These are phyloP conservation scores for Drosophila auraria DNA, from an alignment of 1,140 invertebrate genomes.

Conservation along the genomic window DNA sequence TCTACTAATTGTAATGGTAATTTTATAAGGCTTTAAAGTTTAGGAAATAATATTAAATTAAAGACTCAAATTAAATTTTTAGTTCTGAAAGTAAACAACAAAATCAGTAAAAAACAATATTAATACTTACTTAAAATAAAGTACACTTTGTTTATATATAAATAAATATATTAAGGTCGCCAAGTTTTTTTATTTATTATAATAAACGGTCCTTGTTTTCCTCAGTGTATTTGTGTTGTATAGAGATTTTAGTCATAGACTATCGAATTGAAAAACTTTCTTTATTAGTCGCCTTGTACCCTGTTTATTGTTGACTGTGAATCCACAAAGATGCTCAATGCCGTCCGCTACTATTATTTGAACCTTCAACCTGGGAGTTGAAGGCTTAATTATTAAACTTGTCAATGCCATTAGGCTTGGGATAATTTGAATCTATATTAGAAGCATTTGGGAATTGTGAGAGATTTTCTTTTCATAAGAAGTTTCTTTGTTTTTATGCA, in stretches of 20 bases:
- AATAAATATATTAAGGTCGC: too few species aligned
- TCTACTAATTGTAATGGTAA: too few species aligned
- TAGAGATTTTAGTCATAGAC: neutral
- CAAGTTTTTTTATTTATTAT: neutral
- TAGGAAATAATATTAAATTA: too few species aligned
- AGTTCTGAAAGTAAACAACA: too few species aligned
- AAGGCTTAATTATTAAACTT: slow-evolving; percentile 2
- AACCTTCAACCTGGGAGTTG: neutral
- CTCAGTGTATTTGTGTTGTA: too few species aligned
- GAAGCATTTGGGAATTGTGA: rapidly evolving
- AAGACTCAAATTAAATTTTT: too few species aligned
- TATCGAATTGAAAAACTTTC: neutral
- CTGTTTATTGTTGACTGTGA: slow-evolving; percentile 9
- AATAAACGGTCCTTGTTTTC: neutral
- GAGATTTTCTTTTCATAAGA: neutral
- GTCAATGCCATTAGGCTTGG: neutral
- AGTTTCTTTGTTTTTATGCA: too few species aligned
- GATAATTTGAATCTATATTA: neutral
- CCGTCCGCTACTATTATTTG: neutral
- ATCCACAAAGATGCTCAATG: slow-evolving; percentile 20
- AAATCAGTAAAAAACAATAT: neutral
- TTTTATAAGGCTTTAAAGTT: too few species aligned
- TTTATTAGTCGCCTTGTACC: neutral
- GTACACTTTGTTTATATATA: neutral
- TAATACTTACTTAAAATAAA: neutral